Conservation (phyloP, 2,797 vertebrate species). For the Aselliscus stoliczkanus region DNA sequence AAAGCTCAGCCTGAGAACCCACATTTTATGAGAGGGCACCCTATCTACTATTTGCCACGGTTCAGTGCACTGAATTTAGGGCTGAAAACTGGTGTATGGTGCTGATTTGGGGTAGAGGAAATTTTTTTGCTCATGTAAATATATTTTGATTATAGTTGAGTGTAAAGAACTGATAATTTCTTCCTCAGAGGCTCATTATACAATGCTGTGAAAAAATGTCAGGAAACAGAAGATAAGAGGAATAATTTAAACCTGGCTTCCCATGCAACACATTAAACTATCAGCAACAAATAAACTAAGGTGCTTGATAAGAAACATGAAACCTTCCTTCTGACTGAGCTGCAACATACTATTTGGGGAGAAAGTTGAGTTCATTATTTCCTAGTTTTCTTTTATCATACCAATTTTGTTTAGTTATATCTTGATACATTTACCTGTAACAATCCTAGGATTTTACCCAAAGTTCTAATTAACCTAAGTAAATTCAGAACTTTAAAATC, state of each 20-base stretch:
- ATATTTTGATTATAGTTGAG: conserved; percentile 52
- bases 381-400: background rate
- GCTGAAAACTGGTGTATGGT: background rate
- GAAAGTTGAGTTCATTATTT: background rate
- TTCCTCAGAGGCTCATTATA: conserved; percentile 19
- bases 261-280: background rate
- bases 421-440: background rate
- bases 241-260: background rate
- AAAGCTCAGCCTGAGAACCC: background rate
- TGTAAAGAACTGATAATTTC: conserved; percentile 50
- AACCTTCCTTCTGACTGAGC: background rate
- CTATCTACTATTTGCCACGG: background rate
- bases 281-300: background rate
- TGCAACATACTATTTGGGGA: background rate
- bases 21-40: background rate
- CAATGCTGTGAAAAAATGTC: background rate
- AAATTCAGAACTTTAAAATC: background rate
- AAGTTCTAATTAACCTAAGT: background rate
- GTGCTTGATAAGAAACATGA: background rate
- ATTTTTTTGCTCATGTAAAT: conserved; percentile 60
- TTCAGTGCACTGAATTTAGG: conserved; percentile 35
- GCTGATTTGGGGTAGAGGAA: conserved; percentile 34
- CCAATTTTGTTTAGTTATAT: background rate
- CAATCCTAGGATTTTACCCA: background rate
- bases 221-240: background rate